Conservation (phyloP, 2,113 vertebrate species). For the Eubucco bourcierii region DNA sequence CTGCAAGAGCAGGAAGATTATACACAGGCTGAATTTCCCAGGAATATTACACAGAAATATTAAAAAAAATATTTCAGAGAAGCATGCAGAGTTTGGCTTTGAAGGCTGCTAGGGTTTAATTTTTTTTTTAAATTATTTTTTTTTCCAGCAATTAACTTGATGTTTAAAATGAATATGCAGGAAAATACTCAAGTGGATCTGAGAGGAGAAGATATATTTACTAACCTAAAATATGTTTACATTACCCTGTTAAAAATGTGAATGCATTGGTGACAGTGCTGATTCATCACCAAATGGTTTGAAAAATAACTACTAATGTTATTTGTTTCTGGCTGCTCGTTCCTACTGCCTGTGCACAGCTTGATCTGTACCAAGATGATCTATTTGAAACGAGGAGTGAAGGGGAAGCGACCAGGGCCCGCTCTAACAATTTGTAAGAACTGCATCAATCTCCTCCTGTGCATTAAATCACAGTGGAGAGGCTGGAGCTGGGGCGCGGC, state of each 20-base stretch:
- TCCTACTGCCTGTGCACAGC: neutral
- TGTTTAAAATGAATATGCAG: fast-evolving
- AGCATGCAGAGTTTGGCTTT: neutral
- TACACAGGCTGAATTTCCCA: neutral
- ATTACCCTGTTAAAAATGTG: neutral
- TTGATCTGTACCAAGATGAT: fast-evolving
- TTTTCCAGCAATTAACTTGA: neutral
- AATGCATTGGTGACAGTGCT: neutral
- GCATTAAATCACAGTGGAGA: neutral
- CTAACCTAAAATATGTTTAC: neutral
- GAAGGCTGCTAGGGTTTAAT: neutral
- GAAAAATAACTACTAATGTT: neutral
- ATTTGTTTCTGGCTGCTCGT: neutral
- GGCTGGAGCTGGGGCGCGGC: fast-evolving
- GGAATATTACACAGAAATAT: neutral
- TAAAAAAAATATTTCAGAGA: neutral
- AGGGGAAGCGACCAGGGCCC: neutral
- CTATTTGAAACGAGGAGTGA: neutral
- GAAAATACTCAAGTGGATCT: neutral
- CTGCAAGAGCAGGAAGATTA: neutral
- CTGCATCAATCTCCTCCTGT: fast-evolving
- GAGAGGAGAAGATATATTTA: neutral
- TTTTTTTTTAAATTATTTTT: neutral
- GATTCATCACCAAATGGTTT: neutral
- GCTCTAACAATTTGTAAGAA: neutral